Conservation (phyloP, 2,113 vertebrate genomes). For the Dissostichus mawsoni region DNA sequence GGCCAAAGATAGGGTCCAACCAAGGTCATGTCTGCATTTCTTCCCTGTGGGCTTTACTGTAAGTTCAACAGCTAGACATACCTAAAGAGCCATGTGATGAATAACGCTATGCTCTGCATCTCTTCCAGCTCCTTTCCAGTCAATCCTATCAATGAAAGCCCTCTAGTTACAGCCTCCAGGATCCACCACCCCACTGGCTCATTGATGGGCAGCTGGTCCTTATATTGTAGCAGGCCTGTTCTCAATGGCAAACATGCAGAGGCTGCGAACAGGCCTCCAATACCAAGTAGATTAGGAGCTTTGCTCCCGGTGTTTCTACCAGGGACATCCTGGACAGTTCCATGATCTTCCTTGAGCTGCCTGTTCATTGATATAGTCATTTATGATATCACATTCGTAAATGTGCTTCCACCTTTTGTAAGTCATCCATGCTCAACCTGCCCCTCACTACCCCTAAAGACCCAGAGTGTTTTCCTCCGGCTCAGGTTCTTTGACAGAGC, state of each 20-base stretch:
- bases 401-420: background rate
- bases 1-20: too few relatives aligned
- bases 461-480: background rate
- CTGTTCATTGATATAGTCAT: background rate
- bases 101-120: background rate
- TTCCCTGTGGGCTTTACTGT: background rate
- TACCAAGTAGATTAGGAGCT: background rate
- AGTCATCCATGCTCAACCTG: background rate
- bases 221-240: too few relatives aligned
- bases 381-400: background rate
- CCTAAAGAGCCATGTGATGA: background rate
- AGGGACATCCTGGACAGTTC: background rate
- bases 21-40: too few relatives aligned
- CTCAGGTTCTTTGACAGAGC: background rate
- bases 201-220: conserved; percentile 2
- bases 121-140: background rate
- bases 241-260: too few relatives aligned
- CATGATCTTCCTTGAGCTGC: background rate
- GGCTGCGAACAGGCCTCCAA: background rate
- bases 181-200: background rate
- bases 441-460: background rate
- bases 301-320: background rate
- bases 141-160: conserved; percentile 13
- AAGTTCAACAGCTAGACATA: background rate
- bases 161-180: background rate